phyloP scores from a whole-genome alignment of 2,797 vertebrate species.

The Dermochelys coriacea region DNA sequence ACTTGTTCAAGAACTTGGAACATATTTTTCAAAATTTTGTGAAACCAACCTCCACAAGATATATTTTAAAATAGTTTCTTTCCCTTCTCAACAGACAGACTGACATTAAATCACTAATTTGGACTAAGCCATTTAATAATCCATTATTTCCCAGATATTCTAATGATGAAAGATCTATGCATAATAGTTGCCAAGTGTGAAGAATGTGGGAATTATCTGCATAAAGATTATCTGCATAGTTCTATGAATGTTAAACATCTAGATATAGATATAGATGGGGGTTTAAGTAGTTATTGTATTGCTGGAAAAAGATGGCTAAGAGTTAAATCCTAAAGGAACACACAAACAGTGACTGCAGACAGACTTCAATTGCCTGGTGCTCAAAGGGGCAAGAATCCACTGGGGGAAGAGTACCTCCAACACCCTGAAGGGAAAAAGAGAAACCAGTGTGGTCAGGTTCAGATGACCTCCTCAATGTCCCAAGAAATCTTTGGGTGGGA shows the following conservation, averaged over 20 bases:
- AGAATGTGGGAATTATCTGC: background rate
- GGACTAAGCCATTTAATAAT: background rate
- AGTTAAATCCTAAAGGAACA: background rate
- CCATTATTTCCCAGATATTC: background rate
- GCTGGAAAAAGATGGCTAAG: background rate
- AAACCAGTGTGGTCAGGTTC: background rate
- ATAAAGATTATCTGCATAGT: background rate
- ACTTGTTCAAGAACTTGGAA: background rate
- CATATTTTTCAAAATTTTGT: background rate
- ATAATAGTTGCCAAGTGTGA: background rate
- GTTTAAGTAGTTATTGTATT: background rate
- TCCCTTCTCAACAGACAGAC: background rate
- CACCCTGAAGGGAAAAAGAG: background rate
- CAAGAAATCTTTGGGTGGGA: background rate
- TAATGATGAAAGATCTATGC: background rate
- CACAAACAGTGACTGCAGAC: background rate
- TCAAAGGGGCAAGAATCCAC: background rate
- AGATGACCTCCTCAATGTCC: background rate
- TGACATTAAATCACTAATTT: background rate
- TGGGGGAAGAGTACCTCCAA: background rate
- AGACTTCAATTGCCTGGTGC: background rate
- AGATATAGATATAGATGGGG: background rate
- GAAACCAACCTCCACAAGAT: rapidly evolving
- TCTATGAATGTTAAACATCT: background rate
- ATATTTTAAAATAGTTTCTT: background rate